phyloP scores from a whole-genome alignment of 1,140 invertebrate species.

The Drosophila bocqueti region DNA sequence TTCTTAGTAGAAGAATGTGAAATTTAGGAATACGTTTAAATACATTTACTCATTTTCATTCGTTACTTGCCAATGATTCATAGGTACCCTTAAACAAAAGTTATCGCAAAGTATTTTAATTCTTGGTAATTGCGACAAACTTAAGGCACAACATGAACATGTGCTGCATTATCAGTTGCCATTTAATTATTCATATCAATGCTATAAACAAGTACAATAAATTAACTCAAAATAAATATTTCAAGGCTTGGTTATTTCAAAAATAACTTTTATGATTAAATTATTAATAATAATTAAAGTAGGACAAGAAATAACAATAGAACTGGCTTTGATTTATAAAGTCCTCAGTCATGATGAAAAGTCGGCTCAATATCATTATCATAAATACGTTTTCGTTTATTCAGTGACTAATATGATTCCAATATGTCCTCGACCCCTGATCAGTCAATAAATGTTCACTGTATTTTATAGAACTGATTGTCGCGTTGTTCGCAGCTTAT shows the following conservation, averaged over 20 bases:
- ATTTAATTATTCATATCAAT: background rate
- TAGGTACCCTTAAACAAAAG: background rate
- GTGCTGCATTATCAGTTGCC: background rate
- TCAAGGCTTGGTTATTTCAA: background rate
- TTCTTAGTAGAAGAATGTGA: too few relatives aligned
- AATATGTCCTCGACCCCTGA: background rate
- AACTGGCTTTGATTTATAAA: background rate
- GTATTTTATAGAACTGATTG: slow-evolving; percentile 4
- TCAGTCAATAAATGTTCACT: background rate
- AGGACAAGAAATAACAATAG: background rate
- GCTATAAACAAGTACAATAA: background rate
- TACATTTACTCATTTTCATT: background rate
- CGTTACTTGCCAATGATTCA: background rate
- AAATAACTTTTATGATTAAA: background rate
- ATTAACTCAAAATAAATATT: background rate
- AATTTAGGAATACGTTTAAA: background rate
- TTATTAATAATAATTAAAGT: too few relatives aligned
- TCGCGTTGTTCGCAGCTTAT: slow-evolving; percentile 25
- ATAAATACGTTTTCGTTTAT: too few relatives aligned
- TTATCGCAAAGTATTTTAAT: background rate
- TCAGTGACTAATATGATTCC: background rate
- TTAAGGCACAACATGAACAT: background rate
- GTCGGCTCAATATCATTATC: background rate
- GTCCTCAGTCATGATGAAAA: background rate
- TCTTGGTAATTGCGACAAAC: background rate